phyloP scores from a whole-genome alignment of 2,113 vertebrate genomes.

The Ariopsis seemanni region DNA sequence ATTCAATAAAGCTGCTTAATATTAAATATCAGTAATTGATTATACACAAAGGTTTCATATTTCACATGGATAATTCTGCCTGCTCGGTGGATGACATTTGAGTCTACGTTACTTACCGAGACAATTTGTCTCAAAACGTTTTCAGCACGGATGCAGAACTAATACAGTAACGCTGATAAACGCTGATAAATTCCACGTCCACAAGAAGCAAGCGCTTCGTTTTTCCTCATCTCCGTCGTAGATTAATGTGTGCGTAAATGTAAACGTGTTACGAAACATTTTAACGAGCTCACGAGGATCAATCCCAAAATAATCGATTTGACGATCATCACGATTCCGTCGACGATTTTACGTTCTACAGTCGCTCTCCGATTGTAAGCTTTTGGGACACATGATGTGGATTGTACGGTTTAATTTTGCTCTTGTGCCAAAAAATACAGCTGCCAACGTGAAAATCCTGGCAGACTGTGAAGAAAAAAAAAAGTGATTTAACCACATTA shows the following conservation, averaged over 20 bases:
- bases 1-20: conserved; percentile 20
- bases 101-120: background rate
- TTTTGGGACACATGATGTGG: background rate
- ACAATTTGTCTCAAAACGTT: conserved; percentile 21
- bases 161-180: conserved; percentile 23
- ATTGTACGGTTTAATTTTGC: background rate
- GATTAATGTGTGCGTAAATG: background rate
- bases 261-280: background rate
- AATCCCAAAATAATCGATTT: background rate
- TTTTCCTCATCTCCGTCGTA: background rate
- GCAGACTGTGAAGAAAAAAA: background rate
- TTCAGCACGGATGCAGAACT: background rate
- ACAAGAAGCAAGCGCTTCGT: background rate
- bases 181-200: background rate
- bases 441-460: background rate
- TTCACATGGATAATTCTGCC: conserved; percentile 23
- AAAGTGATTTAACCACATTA: background rate
- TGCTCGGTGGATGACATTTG: conserved; percentile 11
- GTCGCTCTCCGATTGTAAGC: background rate
- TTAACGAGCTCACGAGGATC: background rate
- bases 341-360: too few relatives aligned
- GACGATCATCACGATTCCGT: background rate
- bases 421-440: background rate
- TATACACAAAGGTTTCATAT: conserved; percentile 24
- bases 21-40: conserved; percentile 26